phyloP scores from a whole-genome alignment of 2,888 invertebrate genomes.

The Caenorhabditis imperialis region DNA sequence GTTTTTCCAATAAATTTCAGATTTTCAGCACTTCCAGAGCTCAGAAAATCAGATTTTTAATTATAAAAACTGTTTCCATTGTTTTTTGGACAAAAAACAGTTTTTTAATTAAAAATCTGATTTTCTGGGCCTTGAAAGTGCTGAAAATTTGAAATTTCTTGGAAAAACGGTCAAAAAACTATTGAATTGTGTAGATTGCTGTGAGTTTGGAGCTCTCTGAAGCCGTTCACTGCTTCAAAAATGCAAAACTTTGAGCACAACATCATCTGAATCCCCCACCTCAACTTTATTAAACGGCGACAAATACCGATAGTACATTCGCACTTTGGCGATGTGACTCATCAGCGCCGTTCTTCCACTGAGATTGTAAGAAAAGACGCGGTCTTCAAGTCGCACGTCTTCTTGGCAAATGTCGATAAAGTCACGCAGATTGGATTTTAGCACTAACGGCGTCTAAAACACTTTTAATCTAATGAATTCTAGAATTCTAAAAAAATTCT shows the following conservation, averaged over 20 bases:
- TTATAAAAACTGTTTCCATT: not conserved
- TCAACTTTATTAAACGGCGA: constrained; percentile 74
- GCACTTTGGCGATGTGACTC: constrained; percentile 70
- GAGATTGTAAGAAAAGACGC: constrained; percentile 68
- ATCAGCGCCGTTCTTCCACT: constrained; percentile 43
- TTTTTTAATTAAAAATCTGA: not conserved
- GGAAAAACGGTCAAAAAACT: too few species aligned
- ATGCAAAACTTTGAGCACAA: too few species aligned
- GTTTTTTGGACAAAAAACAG: not conserved
- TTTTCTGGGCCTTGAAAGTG: not conserved
- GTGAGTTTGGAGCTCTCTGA: too few species aligned
- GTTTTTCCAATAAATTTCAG: not conserved
- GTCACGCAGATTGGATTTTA: constrained; percentile 62
- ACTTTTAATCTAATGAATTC: too few species aligned
- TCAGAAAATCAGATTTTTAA: too few species aligned
- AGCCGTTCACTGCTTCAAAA: too few species aligned
- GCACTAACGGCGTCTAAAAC: constrained; percentile 63
- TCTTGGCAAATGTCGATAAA: constrained; percentile 63
- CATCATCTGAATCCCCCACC: too few species aligned
- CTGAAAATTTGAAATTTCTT: not conserved
- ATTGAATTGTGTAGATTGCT: too few species aligned
- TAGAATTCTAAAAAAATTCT: too few species aligned
- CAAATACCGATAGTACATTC: constrained; percentile 72
- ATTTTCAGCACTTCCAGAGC: too few species aligned
- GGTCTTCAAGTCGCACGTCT: constrained; percentile 67